Evolutionary conservation across 2,888 invertebrate species (phyloP), one percentile per base, ranked within the genome.

Genomic region (Acleris holmiana): DNA sequence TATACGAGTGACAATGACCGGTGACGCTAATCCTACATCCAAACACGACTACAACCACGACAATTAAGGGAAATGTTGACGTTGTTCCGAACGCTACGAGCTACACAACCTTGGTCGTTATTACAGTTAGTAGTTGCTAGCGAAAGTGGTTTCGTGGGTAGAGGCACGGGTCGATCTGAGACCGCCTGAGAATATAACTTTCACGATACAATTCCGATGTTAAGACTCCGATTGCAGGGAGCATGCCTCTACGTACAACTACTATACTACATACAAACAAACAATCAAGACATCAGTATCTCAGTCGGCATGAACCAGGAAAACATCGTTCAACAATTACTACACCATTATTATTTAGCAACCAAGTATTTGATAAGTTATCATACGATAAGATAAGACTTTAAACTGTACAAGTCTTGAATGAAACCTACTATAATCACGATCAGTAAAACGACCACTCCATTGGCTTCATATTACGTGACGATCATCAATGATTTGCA

Each of bases 151-250:
- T 87, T 84, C 81, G 83, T 84, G 83, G 82, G 81, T 81, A 78
- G 76, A 82, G 79, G 77, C 83, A 76, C 83, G 76, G 78, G 72
- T 82, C 75, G 77, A 82, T 79, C 85, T 83, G 80, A 80, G 81
- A 80, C 82, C 78, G 83, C 80, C 79, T 85, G 89, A 87, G 89
- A 90, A 89, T 89, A 87, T 89, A 84, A 90, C 91, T 92, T 92
- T 92, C 91, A 88, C 91, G 86, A 78, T 85, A 87, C 80, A 83
- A 86, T 88, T 89, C 87, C 88, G 81, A 81, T 79, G 77, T 80
- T 79, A 82, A 75, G 76, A 78, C 74, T 79, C 68, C 71, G 78
- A 85, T 83, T 83, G 80, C 75, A 83, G 82, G 82, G 81, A 79
- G 78, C 74, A 76, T 77, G 68, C 25, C 25, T 51, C 48, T 59